phyloP scores from a whole-genome alignment of 2,888 invertebrate genomes.

The Argyresthia albistria region DNA sequence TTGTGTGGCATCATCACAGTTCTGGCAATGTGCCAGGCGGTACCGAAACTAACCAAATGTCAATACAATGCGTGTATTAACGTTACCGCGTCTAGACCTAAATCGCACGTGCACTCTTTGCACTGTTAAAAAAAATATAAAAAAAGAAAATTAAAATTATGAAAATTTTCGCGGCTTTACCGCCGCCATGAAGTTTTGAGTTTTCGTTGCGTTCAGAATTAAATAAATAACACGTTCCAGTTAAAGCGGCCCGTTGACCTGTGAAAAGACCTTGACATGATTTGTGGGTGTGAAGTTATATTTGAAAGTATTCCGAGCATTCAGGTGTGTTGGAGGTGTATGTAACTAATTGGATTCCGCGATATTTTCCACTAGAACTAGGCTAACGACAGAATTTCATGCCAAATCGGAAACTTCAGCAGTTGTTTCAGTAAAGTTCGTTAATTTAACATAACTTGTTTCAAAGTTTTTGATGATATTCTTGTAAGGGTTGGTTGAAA shows the following conservation, averaged over 20 bases:
- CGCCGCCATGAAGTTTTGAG: too few relatives aligned
- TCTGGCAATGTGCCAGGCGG: slow-evolving; percentile 45
- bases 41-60: slow-evolving; percentile 43
- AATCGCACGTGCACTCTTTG: too few relatives aligned
- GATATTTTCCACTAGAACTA: too few relatives aligned
- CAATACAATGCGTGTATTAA: slow-evolving; percentile 45
- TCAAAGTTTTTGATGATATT: too few relatives aligned
- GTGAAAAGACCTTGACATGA: slow-evolving; percentile 35
- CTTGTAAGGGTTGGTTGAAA: too few relatives aligned
- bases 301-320: slow-evolving; percentile 24
- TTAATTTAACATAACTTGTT: too few relatives aligned
- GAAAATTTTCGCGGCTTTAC: too few relatives aligned
- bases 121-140: too few relatives aligned
- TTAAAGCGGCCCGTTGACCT: slow-evolving; percentile 18
- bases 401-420: too few relatives aligned
- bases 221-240: background rate
- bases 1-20: slow-evolving; percentile 41
- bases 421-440: too few relatives aligned
- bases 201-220: background rate
- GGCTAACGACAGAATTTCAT: too few relatives aligned
- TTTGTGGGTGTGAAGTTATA: slow-evolving; percentile 29
- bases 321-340: slow-evolving; percentile 27
- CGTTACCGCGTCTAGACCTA: background rate
- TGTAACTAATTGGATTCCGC: background rate
- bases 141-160: too few relatives aligned